phyloP scores from a whole-genome alignment of 2,888 invertebrate genomes.

The Nematopogon swammerdamellus region DNA sequence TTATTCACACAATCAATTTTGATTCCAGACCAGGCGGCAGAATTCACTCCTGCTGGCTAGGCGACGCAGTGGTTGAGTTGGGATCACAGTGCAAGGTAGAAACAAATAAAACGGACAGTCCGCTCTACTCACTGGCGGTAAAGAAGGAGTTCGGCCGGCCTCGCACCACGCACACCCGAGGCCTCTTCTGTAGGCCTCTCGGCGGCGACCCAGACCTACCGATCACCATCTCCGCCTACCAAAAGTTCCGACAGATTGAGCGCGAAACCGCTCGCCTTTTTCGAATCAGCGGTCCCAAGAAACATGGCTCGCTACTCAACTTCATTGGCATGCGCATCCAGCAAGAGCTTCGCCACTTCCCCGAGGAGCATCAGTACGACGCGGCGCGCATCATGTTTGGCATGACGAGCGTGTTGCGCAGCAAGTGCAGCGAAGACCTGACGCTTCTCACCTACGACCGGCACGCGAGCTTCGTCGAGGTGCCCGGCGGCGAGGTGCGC shows the following conservation, averaged over 20 bases:
- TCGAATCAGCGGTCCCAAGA: constrained; percentile 56
- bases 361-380: constrained; percentile 64
- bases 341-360: constrained; percentile 64
- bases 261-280: constrained; percentile 61
- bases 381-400: constrained; percentile 67
- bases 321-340: constrained; percentile 65
- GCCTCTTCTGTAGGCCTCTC: constrained; percentile 61
- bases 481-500: constrained; percentile 54
- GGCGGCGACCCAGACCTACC: constrained; percentile 60
- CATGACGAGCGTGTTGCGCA: constrained; percentile 57
- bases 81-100: constrained; percentile 67
- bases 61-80: constrained; percentile 73
- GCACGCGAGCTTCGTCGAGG: constrained; percentile 42
- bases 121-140: constrained; percentile 47
- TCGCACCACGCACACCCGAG: constrained; percentile 47
- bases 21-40: constrained; percentile 68
- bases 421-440: constrained; percentile 63
- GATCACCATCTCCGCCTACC: constrained; percentile 59
- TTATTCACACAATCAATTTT: too few relatives aligned
- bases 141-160: constrained; percentile 60
- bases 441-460: constrained; percentile 36
- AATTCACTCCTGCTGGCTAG: constrained; percentile 71
- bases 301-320: constrained; percentile 62
- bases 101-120: constrained; percentile 52
- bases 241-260: constrained; percentile 64